These are phyloP conservation scores for Drosophila mojavensis DNA, from an alignment of 1,140 invertebrate genomes.

Conservation along the genomic window DNA sequence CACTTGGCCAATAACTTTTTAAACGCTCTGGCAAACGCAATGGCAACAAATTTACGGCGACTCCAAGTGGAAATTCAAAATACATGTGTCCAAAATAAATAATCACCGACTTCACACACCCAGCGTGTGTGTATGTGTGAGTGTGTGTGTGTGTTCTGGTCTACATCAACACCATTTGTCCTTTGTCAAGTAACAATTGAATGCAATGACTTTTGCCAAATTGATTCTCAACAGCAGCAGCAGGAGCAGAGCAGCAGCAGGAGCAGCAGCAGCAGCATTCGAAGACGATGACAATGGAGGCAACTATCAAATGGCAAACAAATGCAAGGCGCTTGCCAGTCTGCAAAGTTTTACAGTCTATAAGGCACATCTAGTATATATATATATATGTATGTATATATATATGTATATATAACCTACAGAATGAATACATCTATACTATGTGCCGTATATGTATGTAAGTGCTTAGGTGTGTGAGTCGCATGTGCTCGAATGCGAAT, in stretches of 20 bases:
- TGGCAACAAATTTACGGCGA: slow-evolving; percentile 55
- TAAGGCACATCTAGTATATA: not conserved
- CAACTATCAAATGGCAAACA: slow-evolving; percentile 63
- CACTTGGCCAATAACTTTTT: slow-evolving; percentile 75
- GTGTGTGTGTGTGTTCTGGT: slow-evolving; percentile 29
- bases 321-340: slow-evolving; percentile 48
- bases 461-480: slow-evolving; percentile 16
- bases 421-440: slow-evolving; percentile 8
- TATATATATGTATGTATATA: slow-evolving; percentile 7
- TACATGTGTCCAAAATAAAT: slow-evolving; percentile 81
- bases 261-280: slow-evolving; percentile 34
- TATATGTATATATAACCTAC: slow-evolving; percentile 32
- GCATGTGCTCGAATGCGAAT: slow-evolving; percentile 42
- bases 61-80: slow-evolving; percentile 56
- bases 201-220: slow-evolving; percentile 82
- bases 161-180: slow-evolving; percentile 78
- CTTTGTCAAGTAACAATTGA: slow-evolving; percentile 81
- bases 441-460: not conserved
- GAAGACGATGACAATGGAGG: slow-evolving; percentile 55
- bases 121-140: slow-evolving; percentile 19
- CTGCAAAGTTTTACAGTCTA: slow-evolving; percentile 46
- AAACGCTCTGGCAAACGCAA: slow-evolving; percentile 64
- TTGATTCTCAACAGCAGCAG: slow-evolving; percentile 69
- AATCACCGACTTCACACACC: slow-evolving; percentile 38
- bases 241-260: slow-evolving; percentile 33